These are phyloP conservation scores for Epinotia nisella DNA, from an alignment of 2,888 invertebrate species.

Conservation along the genomic window DNA sequence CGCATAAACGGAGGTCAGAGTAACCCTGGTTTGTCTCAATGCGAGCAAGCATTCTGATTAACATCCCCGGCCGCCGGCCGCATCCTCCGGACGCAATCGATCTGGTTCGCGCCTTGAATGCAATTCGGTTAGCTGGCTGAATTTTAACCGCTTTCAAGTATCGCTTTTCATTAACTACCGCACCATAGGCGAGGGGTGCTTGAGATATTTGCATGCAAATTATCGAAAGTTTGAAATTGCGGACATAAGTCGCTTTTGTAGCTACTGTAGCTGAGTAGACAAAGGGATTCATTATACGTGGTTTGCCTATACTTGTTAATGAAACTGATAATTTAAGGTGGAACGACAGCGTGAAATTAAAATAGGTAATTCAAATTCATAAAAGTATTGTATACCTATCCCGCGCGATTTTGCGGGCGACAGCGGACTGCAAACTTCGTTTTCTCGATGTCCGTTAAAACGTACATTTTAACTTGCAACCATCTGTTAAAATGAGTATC, in stretches of 20 bases:
- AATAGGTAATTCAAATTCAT: too few species aligned
- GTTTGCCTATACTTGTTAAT: too few species aligned
- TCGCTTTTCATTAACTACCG: conserved; percentile 9
- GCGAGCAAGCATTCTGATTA: background rate
- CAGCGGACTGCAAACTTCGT: too few species aligned
- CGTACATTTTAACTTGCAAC: too few species aligned
- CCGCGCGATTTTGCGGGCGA: too few species aligned
- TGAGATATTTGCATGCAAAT: conserved; percentile 1
- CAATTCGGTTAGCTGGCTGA: conserved; percentile 14
- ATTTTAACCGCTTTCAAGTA: background rate
- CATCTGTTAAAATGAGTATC: too few species aligned
- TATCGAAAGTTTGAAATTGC: conserved; percentile 1
- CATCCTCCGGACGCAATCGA: conserved; percentile 36
- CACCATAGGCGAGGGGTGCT: background rate
- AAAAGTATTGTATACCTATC: too few species aligned
- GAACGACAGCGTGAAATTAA: too few species aligned
- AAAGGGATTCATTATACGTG: background rate
- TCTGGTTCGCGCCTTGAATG: conserved; percentile 30
- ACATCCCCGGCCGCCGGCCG: background rate
- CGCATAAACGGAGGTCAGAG: background rate
- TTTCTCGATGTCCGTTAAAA: too few species aligned
- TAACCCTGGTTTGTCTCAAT: background rate
- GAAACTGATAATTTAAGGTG: too few species aligned
- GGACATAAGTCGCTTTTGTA: background rate
- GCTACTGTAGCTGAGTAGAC: background rate